Evolutionary conservation across 2,888 invertebrate genomes (phyloP).

Genomic region (Odontocolon sp.): DNA sequence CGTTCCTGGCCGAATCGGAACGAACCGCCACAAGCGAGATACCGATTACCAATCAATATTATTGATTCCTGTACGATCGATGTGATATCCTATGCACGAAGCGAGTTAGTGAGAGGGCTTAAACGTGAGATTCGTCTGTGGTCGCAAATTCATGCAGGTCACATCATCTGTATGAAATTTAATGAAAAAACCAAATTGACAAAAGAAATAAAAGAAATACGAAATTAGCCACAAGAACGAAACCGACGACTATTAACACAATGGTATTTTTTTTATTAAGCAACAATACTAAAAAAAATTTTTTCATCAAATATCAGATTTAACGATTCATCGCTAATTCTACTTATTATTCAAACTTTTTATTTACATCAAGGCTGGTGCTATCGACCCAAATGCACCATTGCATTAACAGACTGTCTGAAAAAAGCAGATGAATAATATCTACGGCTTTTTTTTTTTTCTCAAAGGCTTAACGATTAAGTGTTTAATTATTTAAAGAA

Average conservation of each 20-base stretch:
- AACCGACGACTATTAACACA: conserved; percentile 40
- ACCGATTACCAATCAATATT: conserved; percentile 25
- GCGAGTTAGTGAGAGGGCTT: conserved; percentile 68
- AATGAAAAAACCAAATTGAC: conserved; percentile 67
- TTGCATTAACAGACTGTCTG: conserved; percentile 46
- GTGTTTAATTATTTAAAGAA: conserved; percentile 3
- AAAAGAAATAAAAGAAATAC: conserved; percentile 63
- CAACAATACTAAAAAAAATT: background rate
- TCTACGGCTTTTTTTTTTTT: background rate
- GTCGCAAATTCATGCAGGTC: conserved; percentile 70
- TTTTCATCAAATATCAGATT: background rate
- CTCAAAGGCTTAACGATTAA: background rate
- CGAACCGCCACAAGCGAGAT: conserved; percentile 30
- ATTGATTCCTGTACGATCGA: conserved; percentile 38
- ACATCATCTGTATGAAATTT: conserved; percentile 70
- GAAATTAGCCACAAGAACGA: conserved; percentile 49
- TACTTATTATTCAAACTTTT: background rate
- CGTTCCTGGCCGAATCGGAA: conserved; percentile 1
- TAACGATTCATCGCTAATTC: background rate
- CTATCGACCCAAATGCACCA: conserved; percentile 38
- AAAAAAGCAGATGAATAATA: conserved; percentile 27
- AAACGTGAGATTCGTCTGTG: conserved; percentile 70
- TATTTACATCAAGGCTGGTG: background rate
- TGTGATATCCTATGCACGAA: conserved; percentile 48
- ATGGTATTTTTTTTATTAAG: conserved; percentile 52